Percentiles rank a stretch among this genome's conserved stretches.
phyloP scores from a whole-genome alignment of 2,888 invertebrate species.

The Neoascia interrupta region DNA sequence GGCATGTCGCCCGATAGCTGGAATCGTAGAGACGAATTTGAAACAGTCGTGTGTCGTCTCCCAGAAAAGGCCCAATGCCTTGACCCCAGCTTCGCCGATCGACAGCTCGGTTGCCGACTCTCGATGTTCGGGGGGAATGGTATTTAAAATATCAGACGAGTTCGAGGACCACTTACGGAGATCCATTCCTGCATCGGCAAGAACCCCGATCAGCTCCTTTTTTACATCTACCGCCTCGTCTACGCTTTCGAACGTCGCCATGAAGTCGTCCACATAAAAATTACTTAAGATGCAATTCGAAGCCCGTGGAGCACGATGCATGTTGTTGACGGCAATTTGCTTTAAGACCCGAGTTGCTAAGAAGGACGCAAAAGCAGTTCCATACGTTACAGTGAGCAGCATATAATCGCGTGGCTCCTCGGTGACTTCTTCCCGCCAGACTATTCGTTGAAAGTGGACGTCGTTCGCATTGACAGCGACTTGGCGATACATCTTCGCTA shows the following conservation, averaged over 20 bases:
- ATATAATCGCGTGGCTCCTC: conserved; percentile 22
- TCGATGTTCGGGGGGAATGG: conserved; percentile 5
- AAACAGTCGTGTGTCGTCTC: conserved; percentile 25
- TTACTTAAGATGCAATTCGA: conserved; percentile 15
- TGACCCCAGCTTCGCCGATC: conserved; percentile 25
- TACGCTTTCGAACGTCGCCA: conserved; percentile 16
- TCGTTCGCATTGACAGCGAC: conserved; percentile 7
- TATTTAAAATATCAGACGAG: conserved; percentile 17
- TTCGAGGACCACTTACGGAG: conserved; percentile 47
- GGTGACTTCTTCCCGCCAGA: conserved; percentile 9
- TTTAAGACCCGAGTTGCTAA: conserved; percentile 21
- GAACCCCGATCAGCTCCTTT: not conserved
- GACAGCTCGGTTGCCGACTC: conserved; percentile 3
- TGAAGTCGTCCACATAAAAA: conserved; percentile 31
- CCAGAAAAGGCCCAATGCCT: conserved; percentile 17
- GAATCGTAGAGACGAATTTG: not conserved
- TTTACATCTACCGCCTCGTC: conserved; percentile 10
- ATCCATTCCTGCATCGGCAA: conserved; percentile 14
- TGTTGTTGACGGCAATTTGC: conserved; percentile 15
- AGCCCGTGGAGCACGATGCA: not conserved
- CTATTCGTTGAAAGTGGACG: conserved; percentile 23
- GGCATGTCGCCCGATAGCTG: not conserved
- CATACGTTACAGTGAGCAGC: conserved; percentile 24
- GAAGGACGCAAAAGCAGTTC: conserved; percentile 17
- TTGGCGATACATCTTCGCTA: not conserved